Conservation (phyloP, 2,888 invertebrate species). For the Corythucha ciliata region DNA sequence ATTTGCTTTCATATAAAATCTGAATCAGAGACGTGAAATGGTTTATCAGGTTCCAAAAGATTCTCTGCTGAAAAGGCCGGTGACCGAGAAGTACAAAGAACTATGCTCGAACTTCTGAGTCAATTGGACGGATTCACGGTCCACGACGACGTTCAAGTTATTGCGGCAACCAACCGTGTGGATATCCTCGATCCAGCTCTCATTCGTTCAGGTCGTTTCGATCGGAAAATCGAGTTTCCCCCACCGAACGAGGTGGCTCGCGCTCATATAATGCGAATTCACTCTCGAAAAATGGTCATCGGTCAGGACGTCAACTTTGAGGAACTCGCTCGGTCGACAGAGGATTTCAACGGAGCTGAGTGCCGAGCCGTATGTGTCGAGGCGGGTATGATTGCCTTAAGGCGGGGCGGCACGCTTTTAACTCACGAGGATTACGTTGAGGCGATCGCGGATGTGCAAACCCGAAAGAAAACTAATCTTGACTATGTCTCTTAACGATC, state of each 20-base stretch:
- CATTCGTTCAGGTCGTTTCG: slow-evolving; percentile 88
- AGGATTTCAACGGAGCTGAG: slow-evolving; percentile 99
- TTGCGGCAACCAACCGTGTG: slow-evolving; percentile 97
- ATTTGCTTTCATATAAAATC: background rate
- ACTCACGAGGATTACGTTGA: slow-evolving; percentile 99
- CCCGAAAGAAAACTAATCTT: slow-evolving; percentile 98
- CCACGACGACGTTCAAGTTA: slow-evolving; percentile 74
- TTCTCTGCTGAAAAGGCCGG: slow-evolving; percentile 99
- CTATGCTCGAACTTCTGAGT: slow-evolving; percentile 96
- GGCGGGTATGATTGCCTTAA: slow-evolving; percentile 97
- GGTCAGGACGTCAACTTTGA: too few relatives aligned
- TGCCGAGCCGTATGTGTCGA: slow-evolving; percentile 99
- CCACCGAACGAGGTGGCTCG: too few relatives aligned
- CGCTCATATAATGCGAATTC: too few relatives aligned
- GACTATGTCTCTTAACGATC: slow-evolving; percentile 55
- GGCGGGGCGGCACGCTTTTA: slow-evolving; percentile 85
- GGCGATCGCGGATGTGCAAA: slow-evolving; percentile 98
- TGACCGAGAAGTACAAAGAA: slow-evolving; percentile 96
- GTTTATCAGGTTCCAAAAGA: slow-evolving; percentile 53
- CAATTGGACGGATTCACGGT: slow-evolving; percentile 98
- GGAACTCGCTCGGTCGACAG: slow-evolving; percentile 91
- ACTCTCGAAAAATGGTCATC: too few relatives aligned
- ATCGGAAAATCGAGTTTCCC: too few relatives aligned
- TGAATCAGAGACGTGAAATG: background rate
- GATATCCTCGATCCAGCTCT: slow-evolving; percentile 98